Evolutionary conservation across 2,888 invertebrate species (phyloP).

Genomic region (Drosophila gaucha): DNA sequence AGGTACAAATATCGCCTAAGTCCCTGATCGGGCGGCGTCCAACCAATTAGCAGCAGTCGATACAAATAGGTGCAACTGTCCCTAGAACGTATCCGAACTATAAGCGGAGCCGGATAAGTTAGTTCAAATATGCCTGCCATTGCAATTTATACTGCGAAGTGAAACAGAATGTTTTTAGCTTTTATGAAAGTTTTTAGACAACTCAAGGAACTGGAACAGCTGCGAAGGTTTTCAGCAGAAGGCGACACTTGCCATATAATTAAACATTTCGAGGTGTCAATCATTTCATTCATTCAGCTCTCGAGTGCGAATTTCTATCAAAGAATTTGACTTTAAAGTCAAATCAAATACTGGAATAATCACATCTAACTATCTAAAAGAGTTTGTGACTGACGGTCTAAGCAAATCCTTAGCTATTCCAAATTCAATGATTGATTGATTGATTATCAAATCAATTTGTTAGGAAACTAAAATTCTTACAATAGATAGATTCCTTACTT

Average conservation of each 20-base stretch:
- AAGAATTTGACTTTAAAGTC: neutral
- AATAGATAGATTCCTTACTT: too few species aligned
- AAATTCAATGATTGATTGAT: too few species aligned
- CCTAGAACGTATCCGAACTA: slow-evolving; percentile 24
- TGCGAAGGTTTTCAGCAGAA: neutral
- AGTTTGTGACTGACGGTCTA: too few species aligned
- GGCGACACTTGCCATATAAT: neutral
- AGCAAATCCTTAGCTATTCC: too few species aligned
- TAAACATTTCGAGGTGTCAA: neutral
- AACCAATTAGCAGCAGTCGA: slow-evolving; percentile 34
- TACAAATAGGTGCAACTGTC: slow-evolving; percentile 26
- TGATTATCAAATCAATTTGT: too few species aligned
- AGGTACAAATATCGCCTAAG: slow-evolving; percentile 29
- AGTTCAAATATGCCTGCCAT: slow-evolving; percentile 22
- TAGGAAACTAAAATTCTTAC: too few species aligned
- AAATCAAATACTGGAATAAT: too few species aligned
- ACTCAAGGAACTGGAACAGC: neutral
- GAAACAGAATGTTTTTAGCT: neutral
- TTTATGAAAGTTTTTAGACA: neutral
- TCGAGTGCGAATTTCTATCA: neutral
- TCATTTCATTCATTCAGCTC: neutral
- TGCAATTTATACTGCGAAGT: neutral
- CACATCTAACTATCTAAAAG: too few species aligned
- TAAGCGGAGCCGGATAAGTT: slow-evolving; percentile 33
- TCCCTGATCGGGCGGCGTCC: slow-evolving; percentile 27